Evolutionary conservation across 1,140 invertebrate genomes (phyloP), one percentile per base, ranked within the genome.

Genomic region (Thrips palmi): DNA sequence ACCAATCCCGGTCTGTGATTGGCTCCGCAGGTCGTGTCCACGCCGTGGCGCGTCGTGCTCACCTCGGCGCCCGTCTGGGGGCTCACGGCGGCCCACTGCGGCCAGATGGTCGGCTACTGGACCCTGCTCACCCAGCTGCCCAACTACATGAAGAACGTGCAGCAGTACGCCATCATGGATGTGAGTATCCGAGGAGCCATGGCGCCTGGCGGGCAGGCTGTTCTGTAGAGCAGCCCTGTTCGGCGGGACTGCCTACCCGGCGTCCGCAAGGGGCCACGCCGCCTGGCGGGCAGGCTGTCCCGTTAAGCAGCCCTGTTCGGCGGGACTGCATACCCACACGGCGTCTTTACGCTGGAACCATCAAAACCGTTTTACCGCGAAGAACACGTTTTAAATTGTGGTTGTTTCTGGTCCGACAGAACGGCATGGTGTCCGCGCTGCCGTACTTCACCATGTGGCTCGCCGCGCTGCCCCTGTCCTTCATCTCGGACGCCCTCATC

Each of bases 41-140:
- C 55, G n/a, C 74, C 75, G 2, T 77, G 74, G 74, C 51, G 52
- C 10, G 42, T 58, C 11, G 73, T 81, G 27, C 49, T 77, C 0
- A 68, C 54, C 3, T 71, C 70, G 1, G 46, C 56, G 2, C 64
- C 71, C 0, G 58, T 80, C 1, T 69, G 63, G 64, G 68, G 67
- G 2, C 57, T 70, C 23, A 56, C 67, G 32, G 47, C 64, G 3
- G 61, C 59, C 6, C 68, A 74, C 45, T 62, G 69, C 48, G 60
- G 64, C 14, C 62, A 69, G 45, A 68, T 70, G 49, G 75, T 69
- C 86, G 85, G 85, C 2, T 86, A 83, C 50, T 91, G 86, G 62
- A 91, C 81, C 2, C 63, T 94, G 29, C 64, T 93, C 33, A 87
- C 83, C 0, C 75, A 87, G 56, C 73, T 94, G 42, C 89, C 91